Conservation (phyloP, 2,113 vertebrate genomes). For the Aphyosemion australe region DNA sequence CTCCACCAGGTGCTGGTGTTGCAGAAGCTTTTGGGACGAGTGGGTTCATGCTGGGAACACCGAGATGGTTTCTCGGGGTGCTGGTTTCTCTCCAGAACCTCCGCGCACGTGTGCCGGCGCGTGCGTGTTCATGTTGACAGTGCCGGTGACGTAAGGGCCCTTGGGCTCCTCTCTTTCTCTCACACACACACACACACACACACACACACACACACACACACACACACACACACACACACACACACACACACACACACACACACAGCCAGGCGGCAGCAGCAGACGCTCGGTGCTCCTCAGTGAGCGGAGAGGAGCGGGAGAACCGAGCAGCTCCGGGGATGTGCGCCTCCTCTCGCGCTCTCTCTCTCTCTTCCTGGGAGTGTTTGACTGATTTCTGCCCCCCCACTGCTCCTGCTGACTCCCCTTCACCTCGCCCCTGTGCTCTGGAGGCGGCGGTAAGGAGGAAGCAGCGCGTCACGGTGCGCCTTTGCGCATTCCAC, state of each 20-base stretch:
- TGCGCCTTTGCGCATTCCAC: constrained; percentile 49
- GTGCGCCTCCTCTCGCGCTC: constrained; percentile 28
- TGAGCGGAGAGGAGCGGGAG: constrained; percentile 56
- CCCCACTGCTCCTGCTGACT: not conserved
- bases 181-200: too few relatives aligned
- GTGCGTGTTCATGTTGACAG: constrained; percentile 38
- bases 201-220: too few relatives aligned
- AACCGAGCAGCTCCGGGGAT: constrained; percentile 58
- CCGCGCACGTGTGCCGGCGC: constrained; percentile 10
- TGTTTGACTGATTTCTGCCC: not conserved
- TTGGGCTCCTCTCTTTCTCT: constrained; percentile 23
- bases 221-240: constrained; percentile 11
- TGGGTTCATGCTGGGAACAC: too few relatives aligned
- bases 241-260: constrained; percentile 13
- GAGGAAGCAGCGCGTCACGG: constrained; percentile 38
- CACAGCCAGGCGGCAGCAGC: constrained; percentile 46
- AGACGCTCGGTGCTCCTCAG: constrained; percentile 65
- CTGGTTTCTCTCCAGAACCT: not conserved
- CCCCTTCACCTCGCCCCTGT: constrained; percentile 12
- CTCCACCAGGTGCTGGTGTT: too few relatives aligned
- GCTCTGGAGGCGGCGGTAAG: constrained; percentile 16
- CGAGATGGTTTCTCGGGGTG: too few relatives aligned
- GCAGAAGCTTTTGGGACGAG: too few relatives aligned
- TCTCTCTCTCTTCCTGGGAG: constrained; percentile 4
- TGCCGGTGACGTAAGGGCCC: constrained; percentile 63